Evolutionary conservation across 2,888 invertebrate genomes (phyloP), one percentile per base, ranked within the genome.

Genomic region (Dyspetes luteomarginatus): DNA sequence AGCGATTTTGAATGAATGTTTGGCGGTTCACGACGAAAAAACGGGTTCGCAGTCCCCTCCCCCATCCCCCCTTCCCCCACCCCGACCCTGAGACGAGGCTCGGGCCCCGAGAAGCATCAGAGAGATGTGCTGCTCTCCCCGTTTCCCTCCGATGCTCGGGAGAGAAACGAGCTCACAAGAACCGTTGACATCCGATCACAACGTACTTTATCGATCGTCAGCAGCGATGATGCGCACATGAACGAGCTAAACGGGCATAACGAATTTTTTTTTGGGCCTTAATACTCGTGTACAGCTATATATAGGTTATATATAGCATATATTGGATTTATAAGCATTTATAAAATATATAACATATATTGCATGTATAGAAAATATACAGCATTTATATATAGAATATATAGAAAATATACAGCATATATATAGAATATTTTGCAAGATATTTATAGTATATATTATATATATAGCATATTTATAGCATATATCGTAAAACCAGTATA

Each of bases 101-200:
- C 50, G 52, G 73, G 45, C 52, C 26, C 50, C 62, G n/a, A 64
- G 73, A 55, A 64, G 3, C 74, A 67, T 65, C 74, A 74, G 41
- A 60, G 48, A 58, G 52, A 73, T 45, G 56, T 55, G 56, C n/a
- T 26, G 45, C 55, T 74, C 73, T 45, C 72, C 9, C n/a, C 55
- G 36, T 30, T 17, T 65, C 50, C 50, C 50, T 58, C 22, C 50
- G 58, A 5, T 28, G 4, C 28, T 36, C 36, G 36, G 28, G 52
- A 65, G 56, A 22, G 15, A 45, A 30, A 36, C 24, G 55, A 41
- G 58, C 43, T 45, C 56, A 48, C 28, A 62, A 73, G 26, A 77
- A 81, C 73, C 76, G 76, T 81, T 81, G 81, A 81, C 81, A 77
- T 58, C 43, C 77, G 81, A 81, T 81, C 73, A 56, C 76, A 81